phyloP scores from a whole-genome alignment of 2,888 invertebrate genomes.

The Dynastes maya region DNA sequence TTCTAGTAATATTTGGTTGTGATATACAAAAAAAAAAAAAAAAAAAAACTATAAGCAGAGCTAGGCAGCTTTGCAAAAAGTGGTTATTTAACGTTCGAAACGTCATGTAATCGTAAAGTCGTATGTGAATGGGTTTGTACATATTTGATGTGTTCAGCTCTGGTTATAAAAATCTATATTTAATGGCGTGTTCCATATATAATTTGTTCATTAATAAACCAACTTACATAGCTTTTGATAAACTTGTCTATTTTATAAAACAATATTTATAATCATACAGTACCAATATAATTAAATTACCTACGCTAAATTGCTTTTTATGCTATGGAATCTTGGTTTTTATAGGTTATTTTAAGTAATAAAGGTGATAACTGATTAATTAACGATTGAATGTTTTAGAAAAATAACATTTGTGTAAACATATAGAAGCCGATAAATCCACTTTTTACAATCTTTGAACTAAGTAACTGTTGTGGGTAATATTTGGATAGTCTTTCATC shows the following conservation, averaged over 20 bases:
- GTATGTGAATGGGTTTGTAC: not conserved
- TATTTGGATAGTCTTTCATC: no score
- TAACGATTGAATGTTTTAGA: no score
- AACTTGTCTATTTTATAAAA: slow-evolving; percentile 8
- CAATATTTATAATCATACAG: no score
- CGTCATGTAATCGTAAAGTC: not conserved
- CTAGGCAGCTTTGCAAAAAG: not conserved
- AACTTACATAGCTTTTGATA: not conserved
- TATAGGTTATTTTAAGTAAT: no score
- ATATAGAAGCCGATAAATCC: no score
- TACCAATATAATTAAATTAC: no score
- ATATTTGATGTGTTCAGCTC: not conserved
- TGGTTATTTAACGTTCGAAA: not conserved
- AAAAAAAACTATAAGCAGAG: not conserved
- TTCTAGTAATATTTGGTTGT: slow-evolving; percentile 28
- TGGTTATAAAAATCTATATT: not conserved
- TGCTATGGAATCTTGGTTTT: no score
- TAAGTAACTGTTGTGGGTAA: no score
- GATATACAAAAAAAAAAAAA: not conserved
- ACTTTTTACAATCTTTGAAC: no score
- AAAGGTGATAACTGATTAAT: no score
- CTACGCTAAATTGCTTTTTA: no score
- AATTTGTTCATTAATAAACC: slow-evolving; percentile 21
- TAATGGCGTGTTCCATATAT: slow-evolving; percentile 19
- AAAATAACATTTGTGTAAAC: no score